Percentiles rank a stretch among this genome's conserved stretches.
Evolutionary conservation across 2,797 vertebrate species (phyloP).

Genomic region (Chaetodon trifasciatus): DNA sequence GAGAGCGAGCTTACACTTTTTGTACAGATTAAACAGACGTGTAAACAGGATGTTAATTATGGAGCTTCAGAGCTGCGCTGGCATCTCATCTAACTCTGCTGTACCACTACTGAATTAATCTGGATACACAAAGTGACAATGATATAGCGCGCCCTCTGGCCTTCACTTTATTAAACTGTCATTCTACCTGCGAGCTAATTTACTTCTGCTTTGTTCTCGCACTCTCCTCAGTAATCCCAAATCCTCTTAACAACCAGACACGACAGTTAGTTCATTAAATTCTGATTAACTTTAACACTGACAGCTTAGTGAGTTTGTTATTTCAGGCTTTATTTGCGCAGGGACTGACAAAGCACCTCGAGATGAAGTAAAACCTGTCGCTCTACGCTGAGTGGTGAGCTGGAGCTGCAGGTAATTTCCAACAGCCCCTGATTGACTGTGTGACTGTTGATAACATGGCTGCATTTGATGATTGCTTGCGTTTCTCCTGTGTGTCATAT

Average conservation of each 20-base stretch:
- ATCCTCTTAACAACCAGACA: constrained; percentile 69
- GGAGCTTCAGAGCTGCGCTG: neutral
- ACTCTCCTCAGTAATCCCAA: constrained; percentile 59
- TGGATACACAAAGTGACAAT: constrained; percentile 41
- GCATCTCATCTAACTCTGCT: neutral
- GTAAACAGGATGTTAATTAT: neutral
- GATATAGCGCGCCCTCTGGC: constrained; percentile 29
- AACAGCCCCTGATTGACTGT: constrained; percentile 55
- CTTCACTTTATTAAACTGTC: constrained; percentile 52
- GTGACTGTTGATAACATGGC: constrained; percentile 29
- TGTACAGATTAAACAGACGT: neutral
- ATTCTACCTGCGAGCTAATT: constrained; percentile 45
- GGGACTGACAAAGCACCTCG: constrained; percentile 52
- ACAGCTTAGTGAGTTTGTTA: constrained; percentile 61
- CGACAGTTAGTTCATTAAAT: constrained; percentile 77
- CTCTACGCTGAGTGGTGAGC: constrained; percentile 1
- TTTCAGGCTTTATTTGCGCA: constrained; percentile 73
- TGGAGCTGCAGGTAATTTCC: constrained; percentile 56
- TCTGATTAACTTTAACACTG: constrained; percentile 73
- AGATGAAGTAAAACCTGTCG: constrained; percentile 44
- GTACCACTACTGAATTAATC: constrained; percentile 43
- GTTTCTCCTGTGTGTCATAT: constrained; percentile 28
- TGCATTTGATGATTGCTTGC: constrained; percentile 2
- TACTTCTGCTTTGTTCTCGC: constrained; percentile 45
- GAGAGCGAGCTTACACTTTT: neutral